Evolutionary conservation across 2,797 vertebrate genomes (phyloP).

Genomic region (Hybognathus amarus): DNA sequence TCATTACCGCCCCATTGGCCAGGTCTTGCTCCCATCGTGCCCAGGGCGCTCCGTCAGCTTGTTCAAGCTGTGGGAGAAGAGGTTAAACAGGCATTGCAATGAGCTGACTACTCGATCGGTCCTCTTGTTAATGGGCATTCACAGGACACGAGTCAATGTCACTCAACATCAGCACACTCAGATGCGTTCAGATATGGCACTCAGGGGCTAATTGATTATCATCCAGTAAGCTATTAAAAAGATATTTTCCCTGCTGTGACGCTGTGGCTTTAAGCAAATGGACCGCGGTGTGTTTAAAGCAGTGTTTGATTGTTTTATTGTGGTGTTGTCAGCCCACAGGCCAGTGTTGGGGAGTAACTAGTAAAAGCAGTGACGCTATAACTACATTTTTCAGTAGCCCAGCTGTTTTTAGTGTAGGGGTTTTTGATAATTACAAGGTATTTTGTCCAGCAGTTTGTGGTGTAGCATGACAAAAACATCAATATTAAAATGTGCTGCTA

Average conservation of each 20-base stretch:
- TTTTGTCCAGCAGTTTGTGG: neutral
- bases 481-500: neutral
- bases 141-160: slow-evolving; percentile 51
- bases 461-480: neutral
- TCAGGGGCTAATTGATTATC: slow-evolving; percentile 49
- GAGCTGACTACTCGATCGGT: slow-evolving; percentile 27
- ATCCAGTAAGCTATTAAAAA: slow-evolving; percentile 47
- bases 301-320: slow-evolving; percentile 35
- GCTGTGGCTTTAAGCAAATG: slow-evolving; percentile 34
- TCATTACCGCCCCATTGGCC: slow-evolving; percentile 27
- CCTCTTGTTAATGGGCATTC: slow-evolving; percentile 34
- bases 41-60: slow-evolving; percentile 27
- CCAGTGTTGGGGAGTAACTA: neutral
- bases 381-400: neutral
- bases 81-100: slow-evolving; percentile 44
- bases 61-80: slow-evolving; percentile 31
- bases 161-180: slow-evolving; percentile 39
- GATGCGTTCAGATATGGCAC: slow-evolving; percentile 31
- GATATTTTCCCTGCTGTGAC: slow-evolving; percentile 17
- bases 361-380: neutral
- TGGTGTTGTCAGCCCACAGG: slow-evolving; percentile 1
- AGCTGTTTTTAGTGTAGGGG: neutral
- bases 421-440: neutral
- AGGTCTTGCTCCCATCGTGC: slow-evolving; percentile 21
- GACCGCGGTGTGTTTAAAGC: slow-evolving; percentile 9